These are phyloP conservation scores for Heteropelma amictum DNA, from an alignment of 2,888 invertebrate species.

Conservation along the genomic window DNA sequence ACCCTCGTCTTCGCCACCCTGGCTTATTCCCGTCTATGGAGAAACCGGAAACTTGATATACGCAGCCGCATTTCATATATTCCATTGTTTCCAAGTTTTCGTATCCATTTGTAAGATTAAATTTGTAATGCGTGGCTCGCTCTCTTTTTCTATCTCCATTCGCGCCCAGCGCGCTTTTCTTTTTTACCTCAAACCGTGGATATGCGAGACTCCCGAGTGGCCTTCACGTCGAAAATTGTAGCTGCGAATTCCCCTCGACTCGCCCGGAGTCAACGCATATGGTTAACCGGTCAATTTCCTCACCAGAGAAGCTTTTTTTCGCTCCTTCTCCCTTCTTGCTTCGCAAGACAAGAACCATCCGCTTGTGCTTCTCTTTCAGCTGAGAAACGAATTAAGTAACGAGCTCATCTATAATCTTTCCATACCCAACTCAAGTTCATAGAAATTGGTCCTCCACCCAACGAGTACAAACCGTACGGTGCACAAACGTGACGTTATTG, in stretches of 20 bases:
- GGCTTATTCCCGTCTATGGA: slow-evolving; percentile 39
- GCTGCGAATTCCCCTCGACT: slow-evolving; percentile 55
- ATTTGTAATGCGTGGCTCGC: slow-evolving; percentile 80
- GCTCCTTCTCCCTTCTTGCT: slow-evolving; percentile 50
- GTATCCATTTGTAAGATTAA: slow-evolving; percentile 87
- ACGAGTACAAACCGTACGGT: too few species aligned
- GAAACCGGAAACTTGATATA: slow-evolving; percentile 70
- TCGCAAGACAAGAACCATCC: background rate
- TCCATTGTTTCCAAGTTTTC: slow-evolving; percentile 79
- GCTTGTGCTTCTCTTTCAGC: background rate
- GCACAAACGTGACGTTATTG: too few species aligned
- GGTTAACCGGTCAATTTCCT: slow-evolving; percentile 73
- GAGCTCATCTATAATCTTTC: background rate
- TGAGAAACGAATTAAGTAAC: background rate
- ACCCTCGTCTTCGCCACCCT: slow-evolving; percentile 34
- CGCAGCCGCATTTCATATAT: slow-evolving; percentile 77
- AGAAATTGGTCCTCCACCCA: too few species aligned
- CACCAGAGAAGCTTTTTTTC: slow-evolving; percentile 46
- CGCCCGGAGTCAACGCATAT: slow-evolving; percentile 73
- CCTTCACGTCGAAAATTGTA: slow-evolving; percentile 31
- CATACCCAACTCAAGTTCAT: too few species aligned
- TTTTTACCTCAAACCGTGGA: background rate
- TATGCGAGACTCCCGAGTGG: slow-evolving; percentile 29
- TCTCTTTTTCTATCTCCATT: slow-evolving; percentile 40
- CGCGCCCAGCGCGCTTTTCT: background rate